Evolutionary conservation across 2,888 invertebrate species (phyloP).

Genomic region (Drosophila colorata): DNA sequence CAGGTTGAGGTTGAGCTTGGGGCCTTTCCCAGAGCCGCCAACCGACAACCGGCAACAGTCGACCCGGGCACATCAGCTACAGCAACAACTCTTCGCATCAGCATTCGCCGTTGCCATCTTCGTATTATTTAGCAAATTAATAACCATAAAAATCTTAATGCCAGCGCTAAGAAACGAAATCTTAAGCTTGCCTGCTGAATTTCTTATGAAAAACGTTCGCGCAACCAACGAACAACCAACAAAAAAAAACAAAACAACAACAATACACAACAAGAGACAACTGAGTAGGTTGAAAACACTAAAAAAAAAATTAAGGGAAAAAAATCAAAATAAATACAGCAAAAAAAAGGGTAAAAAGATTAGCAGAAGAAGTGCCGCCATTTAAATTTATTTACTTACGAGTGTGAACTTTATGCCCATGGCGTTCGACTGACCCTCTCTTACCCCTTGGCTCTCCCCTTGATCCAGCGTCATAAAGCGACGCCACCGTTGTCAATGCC

Average conservation of each 20-base stretch:
- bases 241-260: constrained; percentile 28
- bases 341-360: constrained; percentile 51
- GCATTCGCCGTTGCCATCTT: constrained; percentile 61
- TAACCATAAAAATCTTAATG: constrained; percentile 81
- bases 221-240: constrained; percentile 43
- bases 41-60: constrained; percentile 34
- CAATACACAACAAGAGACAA: constrained; percentile 35
- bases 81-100: constrained; percentile 26
- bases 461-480: constrained; percentile 9
- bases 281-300: constrained; percentile 31
- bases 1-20: constrained; percentile 13
- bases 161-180: constrained; percentile 74
- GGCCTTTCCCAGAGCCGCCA: constrained; percentile 48
- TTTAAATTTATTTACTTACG: constrained; percentile 81
- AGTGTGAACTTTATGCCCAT: constrained; percentile 81
- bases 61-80: constrained; percentile 43
- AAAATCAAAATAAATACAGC: constrained; percentile 47
- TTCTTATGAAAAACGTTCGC: constrained; percentile 75
- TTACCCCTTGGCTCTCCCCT: not conserved
- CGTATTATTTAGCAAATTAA: constrained; percentile 79
- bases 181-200: constrained; percentile 78
- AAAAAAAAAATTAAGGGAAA: constrained; percentile 15
- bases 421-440: constrained; percentile 56
- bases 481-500: constrained; percentile 75
- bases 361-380: constrained; percentile 80